phyloP scores from a whole-genome alignment of 2,113 vertebrate genomes.

The Myanophis thanlyinensis region DNA sequence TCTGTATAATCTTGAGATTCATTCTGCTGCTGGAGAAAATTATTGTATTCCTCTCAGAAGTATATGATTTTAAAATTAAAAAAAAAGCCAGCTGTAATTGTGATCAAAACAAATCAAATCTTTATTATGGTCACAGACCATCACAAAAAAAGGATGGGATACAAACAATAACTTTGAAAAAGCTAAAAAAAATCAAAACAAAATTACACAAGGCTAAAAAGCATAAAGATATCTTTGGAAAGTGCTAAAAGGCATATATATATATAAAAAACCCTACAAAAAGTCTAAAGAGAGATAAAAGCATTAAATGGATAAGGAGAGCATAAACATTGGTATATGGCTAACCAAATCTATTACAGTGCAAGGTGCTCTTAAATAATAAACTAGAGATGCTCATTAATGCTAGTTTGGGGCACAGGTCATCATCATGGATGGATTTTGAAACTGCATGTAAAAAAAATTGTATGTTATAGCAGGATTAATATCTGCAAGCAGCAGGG shows the following conservation, averaged over 20 bases:
- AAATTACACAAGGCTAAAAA: neutral
- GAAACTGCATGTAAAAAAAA: neutral
- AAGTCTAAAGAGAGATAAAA: neutral
- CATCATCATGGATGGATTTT: neutral
- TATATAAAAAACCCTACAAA: too few species aligned
- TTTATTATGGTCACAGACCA: neutral
- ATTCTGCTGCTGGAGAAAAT: neutral
- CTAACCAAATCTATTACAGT: neutral
- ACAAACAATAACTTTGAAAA: neutral
- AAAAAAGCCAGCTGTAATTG: neutral
- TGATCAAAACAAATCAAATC: neutral
- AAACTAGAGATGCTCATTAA: neutral
- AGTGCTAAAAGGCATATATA: neutral
- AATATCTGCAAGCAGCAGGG: neutral
- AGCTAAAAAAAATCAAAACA: neutral
- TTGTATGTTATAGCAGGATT: neutral
- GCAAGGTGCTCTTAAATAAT: neutral
- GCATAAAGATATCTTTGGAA: neutral
- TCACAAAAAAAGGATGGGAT: neutral
- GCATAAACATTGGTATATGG: neutral
- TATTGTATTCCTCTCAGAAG: conserved; percentile 1
- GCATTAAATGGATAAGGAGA: neutral
- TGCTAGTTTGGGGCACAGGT: neutral
- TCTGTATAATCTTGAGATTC: neutral
- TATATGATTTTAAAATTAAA: conserved; percentile 15